These are phyloP conservation scores for Sebastes wilsoni DNA, from an alignment of 2,797 vertebrate species.

Conservation along the genomic window DNA sequence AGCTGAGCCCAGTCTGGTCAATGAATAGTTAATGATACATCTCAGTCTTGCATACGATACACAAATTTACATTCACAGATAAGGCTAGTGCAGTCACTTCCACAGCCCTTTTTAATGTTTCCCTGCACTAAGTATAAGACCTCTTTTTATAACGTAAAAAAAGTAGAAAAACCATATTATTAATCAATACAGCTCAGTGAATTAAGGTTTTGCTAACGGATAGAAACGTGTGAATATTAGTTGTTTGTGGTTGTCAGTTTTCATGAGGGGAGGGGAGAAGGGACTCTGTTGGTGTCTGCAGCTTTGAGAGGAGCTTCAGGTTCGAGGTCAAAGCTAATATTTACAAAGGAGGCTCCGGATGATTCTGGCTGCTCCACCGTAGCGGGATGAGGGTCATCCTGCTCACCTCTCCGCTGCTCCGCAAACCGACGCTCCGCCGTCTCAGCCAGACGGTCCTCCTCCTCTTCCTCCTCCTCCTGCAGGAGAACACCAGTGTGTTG, in stretches of 20 bases:
- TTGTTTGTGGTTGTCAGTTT: constrained; percentile 32
- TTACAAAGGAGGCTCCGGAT: constrained; percentile 87
- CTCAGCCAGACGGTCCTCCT: constrained; percentile 91
- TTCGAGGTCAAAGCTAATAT: constrained; percentile 93
- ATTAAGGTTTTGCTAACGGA: constrained; percentile 16
- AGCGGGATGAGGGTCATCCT: constrained; percentile 79
- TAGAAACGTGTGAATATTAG: constrained; percentile 3
- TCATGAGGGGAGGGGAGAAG: constrained; percentile 87
- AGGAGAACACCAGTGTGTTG: neutral
- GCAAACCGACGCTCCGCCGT: constrained; percentile 61
- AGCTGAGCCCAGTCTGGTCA: neutral
- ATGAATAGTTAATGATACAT: neutral
- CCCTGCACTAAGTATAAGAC: constrained; percentile 31
- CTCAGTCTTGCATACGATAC: constrained; percentile 18
- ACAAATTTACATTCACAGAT: constrained; percentile 42
- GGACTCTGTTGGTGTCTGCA: constrained; percentile 83
- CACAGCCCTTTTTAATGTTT: constrained; percentile 34
- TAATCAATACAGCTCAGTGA: constrained; percentile 11
- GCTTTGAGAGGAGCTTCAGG: constrained; percentile 76
- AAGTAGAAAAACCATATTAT: constrained; percentile 18
- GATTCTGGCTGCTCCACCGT: constrained; percentile 88
- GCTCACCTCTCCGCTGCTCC: constrained; percentile 82
- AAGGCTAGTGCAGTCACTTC: constrained; percentile 19
- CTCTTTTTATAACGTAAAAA: constrained; percentile 35
- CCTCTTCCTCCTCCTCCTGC: constrained; percentile 96